Evolutionary conservation across 2,888 invertebrate genomes (phyloP), one percentile per base, ranked within the genome.

Genomic region (Lasioglossum lativentre): DNA sequence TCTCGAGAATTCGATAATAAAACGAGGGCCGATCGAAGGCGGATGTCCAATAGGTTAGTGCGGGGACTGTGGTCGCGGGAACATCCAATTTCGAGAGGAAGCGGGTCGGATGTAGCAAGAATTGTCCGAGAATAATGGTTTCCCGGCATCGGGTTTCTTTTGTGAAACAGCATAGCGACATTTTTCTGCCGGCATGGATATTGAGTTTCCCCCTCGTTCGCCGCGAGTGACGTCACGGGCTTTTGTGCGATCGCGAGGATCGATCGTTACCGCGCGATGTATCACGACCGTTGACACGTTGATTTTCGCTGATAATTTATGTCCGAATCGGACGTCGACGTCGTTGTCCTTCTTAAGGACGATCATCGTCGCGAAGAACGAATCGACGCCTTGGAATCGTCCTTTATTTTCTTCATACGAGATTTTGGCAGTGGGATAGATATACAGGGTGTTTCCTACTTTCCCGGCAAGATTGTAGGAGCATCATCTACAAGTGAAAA

Each of bases 91-190:
- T 86, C 78, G 83, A 86, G 80, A 81, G 77, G 87, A 87, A 86
- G 78, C 83, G 83, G 78, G 80, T 86, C 78, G 83, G 82, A 89
- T 77, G 82, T 86, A 86, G 82, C 78, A 83, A 88, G 90, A 82
- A 85, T 90, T 85, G 87, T 90, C 84, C 82, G 81, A 78, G 86
- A 89, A 83, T 90, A 90, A 90, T 86, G 82, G 84, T 88, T 88
- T 82, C 88, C 86, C 80, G 80, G 79, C 86, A 81, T 86, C 89
- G 78, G 85, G 86, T 90, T 86, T 88, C 88, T 86, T 89, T 89
- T 85, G 86, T 88, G 86, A 90, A 90, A 88, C 88, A 84, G 81
- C 84, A 80, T 78, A 85, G 85, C 88, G 90, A 88, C 89, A 90
- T 90, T 88, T 90, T 90, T 85, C 88, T 83, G 80, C 80, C 79